These are phyloP conservation scores for Chionis minor DNA, from an alignment of 2,113 vertebrate genomes.

Conservation along the genomic window DNA sequence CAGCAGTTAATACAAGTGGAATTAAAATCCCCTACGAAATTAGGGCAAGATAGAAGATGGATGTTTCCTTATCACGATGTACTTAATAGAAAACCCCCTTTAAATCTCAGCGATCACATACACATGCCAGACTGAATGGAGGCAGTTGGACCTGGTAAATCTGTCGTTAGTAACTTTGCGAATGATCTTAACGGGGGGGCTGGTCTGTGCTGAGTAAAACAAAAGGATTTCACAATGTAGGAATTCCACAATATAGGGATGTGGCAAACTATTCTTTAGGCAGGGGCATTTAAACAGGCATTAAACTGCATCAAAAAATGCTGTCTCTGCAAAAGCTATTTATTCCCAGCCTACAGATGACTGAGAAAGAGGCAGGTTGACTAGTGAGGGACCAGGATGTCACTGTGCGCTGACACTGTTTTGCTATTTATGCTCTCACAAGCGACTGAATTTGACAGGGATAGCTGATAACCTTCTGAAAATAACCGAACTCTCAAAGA, in stretches of 20 bases:
- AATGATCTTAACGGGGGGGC: neutral
- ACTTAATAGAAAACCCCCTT: neutral
- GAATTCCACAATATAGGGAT: neutral
- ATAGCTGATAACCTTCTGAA: constrained; percentile 26
- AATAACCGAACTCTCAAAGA: constrained; percentile 26
- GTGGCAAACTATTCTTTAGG: neutral
- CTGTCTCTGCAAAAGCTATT: constrained; percentile 4
- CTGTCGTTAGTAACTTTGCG: neutral
- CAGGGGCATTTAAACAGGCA: neutral
- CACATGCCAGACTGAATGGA: neutral
- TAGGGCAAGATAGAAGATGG: neutral
- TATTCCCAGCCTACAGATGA: constrained; percentile 2
- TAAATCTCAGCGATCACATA: neutral
- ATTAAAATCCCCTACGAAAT: neutral
- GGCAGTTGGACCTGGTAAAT: constrained; percentile 54
- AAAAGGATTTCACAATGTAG: neutral
- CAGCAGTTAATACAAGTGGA: neutral
- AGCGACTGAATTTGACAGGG: constrained; percentile 2
- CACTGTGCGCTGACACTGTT: neutral
- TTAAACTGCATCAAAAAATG: neutral
- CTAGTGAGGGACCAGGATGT: neutral
- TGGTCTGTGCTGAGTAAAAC: neutral
- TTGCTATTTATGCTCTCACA: constrained; percentile 32
- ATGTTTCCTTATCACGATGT: neutral
- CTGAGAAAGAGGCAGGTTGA: constrained; percentile 1